A percentile compares a stretch with the other conserved stretches of the same genome.
Evolutionary conservation across 2,888 invertebrate genomes (phyloP).

Genomic region (Aleiodes testaceus): DNA sequence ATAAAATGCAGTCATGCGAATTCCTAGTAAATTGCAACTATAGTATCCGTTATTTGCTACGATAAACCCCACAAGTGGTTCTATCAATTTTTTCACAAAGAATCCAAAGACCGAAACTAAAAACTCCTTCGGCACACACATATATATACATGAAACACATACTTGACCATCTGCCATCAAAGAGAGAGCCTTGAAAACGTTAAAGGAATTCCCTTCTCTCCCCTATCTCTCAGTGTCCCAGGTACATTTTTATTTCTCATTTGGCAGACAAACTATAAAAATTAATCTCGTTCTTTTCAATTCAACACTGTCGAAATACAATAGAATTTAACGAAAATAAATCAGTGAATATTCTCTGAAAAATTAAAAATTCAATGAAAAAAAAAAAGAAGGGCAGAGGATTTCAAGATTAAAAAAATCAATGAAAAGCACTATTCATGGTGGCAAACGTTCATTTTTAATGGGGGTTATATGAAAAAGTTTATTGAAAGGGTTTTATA

Average conservation of each 20-base stretch:
- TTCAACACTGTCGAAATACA: constrained; percentile 60
- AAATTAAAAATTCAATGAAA: too few relatives aligned
- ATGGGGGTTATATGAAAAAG: neutral
- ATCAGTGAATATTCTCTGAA: too few relatives aligned
- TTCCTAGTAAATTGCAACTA: constrained; percentile 30
- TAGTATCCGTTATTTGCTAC: constrained; percentile 18
- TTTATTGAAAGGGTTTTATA: constrained; percentile 2
- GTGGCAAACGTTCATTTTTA: constrained; percentile 11
- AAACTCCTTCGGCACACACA: neutral
- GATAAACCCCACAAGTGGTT: constrained; percentile 28
- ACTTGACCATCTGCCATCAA: constrained; percentile 33
- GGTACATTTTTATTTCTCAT: constrained; percentile 50
- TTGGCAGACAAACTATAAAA: constrained; percentile 63
- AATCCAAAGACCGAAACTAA: constrained; percentile 21
- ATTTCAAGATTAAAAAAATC: constrained; percentile 37
- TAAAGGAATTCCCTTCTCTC: constrained; percentile 15
- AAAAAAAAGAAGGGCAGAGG: neutral
- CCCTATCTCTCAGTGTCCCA: too few relatives aligned
- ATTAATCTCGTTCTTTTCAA: constrained; percentile 68
- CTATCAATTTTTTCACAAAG: constrained; percentile 36
- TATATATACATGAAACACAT: neutral
- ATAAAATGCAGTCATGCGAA: neutral
- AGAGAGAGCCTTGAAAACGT: constrained; percentile 10
- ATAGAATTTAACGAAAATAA: too few relatives aligned
- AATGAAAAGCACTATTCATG: constrained; percentile 31